Conservation (phyloP, 2,113 vertebrate species). For the Halichoeres trimaculatus region DNA sequence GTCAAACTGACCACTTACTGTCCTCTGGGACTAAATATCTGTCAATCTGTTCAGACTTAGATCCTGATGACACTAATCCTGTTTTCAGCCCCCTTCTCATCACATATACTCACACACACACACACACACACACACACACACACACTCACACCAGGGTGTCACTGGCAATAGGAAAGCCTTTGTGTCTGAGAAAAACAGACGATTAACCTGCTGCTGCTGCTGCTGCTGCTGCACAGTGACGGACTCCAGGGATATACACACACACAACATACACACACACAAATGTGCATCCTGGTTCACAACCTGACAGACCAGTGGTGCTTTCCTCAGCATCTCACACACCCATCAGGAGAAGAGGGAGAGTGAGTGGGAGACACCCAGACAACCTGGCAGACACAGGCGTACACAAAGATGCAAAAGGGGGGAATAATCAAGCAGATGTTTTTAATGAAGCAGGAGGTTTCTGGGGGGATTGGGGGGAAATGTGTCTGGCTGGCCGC, state of each 20-base stretch:
- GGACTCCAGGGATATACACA: slow-evolving; percentile 3
- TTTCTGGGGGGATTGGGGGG: slow-evolving; percentile 64
- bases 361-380: slow-evolving; percentile 34
- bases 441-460: slow-evolving; percentile 70
- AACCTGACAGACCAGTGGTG: neutral
- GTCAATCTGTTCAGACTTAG: slow-evolving; percentile 81
- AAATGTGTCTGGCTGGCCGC: slow-evolving; percentile 6
- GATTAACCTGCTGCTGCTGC: slow-evolving; percentile 47
- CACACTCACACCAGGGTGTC: slow-evolving; percentile 56
- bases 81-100: slow-evolving; percentile 67
- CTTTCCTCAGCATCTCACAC: slow-evolving; percentile 42
- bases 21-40: slow-evolving; percentile 52
- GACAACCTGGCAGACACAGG: slow-evolving; percentile 40
- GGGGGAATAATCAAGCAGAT: slow-evolving; percentile 72
- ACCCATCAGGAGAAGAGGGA: neutral
- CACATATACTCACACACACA: slow-evolving; percentile 50
- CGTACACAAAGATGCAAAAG: slow-evolving; percentile 19
- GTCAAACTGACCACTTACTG: slow-evolving; percentile 61
- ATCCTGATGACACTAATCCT: slow-evolving; percentile 81
- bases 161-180: slow-evolving; percentile 55
- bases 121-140: too few relatives aligned
- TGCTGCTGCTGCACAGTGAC: slow-evolving; percentile 16
- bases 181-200: slow-evolving; percentile 76
- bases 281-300: slow-evolving; percentile 15
- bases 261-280: slow-evolving; percentile 5